A percentile compares a stretch with the other conserved stretches of the same genome.
phyloP scores from a whole-genome alignment of 2,113 vertebrate species.

The Zapornia atra region DNA sequence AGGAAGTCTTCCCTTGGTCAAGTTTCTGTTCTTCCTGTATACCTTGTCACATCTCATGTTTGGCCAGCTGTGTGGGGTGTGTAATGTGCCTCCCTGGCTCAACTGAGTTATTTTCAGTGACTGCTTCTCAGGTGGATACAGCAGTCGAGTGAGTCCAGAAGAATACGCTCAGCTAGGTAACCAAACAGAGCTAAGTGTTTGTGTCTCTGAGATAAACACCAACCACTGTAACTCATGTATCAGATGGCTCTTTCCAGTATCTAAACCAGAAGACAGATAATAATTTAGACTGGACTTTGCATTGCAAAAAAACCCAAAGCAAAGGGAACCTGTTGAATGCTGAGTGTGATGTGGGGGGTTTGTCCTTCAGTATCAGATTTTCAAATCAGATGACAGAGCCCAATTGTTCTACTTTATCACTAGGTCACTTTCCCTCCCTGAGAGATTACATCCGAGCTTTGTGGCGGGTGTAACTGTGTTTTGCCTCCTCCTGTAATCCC shows the following conservation, averaged over 20 bases:
- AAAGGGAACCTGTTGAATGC: not conserved
- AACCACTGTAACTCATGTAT: not conserved
- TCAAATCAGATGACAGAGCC: not conserved
- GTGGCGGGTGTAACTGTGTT: not conserved
- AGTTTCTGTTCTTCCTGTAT: not conserved
- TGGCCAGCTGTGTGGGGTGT: not conserved
- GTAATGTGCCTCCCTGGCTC: no score
- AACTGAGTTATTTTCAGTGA: not conserved
- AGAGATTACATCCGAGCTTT: not conserved
- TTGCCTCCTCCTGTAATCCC: not conserved
- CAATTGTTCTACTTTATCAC: not conserved
- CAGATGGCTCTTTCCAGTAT: not conserved
- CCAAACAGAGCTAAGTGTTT: not conserved
- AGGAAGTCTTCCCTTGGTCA: not conserved
- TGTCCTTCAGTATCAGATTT: not conserved
- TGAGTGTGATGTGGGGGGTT: not conserved
- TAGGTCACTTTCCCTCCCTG: not conserved
- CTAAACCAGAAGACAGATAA: not conserved
- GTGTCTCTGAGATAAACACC: not conserved
- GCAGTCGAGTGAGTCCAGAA: no score
- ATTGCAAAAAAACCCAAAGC: not conserved
- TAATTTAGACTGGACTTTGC: not conserved
- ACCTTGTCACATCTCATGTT: fast-evolving
- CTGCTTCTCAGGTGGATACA: not conserved
- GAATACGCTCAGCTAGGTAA: not conserved